Evolutionary conservation across 2,113 vertebrate species (phyloP).

Genomic region (Oriolus oriolus): DNA sequence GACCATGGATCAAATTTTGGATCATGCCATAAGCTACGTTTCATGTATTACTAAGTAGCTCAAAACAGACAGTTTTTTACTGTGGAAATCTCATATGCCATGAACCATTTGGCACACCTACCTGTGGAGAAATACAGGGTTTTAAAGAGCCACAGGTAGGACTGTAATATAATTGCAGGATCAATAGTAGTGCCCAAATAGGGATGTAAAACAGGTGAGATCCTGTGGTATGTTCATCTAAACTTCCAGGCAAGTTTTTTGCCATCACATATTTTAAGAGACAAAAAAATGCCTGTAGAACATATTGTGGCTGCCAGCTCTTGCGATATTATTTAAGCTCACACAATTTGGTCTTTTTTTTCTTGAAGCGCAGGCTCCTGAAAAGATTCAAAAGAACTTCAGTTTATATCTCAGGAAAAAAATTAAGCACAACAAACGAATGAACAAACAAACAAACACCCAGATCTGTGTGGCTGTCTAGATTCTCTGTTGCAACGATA

Average conservation of each 20-base stretch:
- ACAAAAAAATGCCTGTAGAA: neutral
- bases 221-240: neutral
- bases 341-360: neutral
- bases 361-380: fast-evolving
- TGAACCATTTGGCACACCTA: neutral
- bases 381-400: neutral
- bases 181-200: neutral
- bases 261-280: neutral
- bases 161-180: neutral
- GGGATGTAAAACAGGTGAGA: neutral
- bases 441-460: neutral
- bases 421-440: neutral
- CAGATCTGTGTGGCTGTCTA: neutral
- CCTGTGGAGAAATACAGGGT: neutral
- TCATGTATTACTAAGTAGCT: neutral
- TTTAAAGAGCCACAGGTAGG: neutral
- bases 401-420: neutral
- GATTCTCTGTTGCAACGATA: neutral
- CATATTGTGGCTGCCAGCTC: neutral
- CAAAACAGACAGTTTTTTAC: neutral
- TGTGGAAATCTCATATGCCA: neutral
- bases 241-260: neutral
- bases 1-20: neutral
- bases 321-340: neutral
- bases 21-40: neutral